Evolutionary conservation across 2,888 invertebrate species (phyloP).

Genomic region (Drosophila kambysellisi): DNA sequence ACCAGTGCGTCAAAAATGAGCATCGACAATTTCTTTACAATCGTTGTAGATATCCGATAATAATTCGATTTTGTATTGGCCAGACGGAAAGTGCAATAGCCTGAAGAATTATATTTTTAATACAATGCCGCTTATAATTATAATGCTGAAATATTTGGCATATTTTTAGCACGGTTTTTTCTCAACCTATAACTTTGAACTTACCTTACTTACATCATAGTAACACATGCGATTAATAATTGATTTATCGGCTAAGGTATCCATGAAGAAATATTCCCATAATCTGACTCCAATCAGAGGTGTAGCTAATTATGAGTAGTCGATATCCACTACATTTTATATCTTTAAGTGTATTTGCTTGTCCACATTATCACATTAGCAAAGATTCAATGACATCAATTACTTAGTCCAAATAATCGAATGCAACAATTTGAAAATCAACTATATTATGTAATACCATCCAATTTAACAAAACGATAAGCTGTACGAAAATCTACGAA

Average conservation of each 20-base stretch:
- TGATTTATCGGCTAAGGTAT: background rate
- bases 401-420: background rate
- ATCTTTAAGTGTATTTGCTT: background rate
- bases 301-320: background rate
- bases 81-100: background rate
- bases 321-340: background rate
- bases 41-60: background rate
- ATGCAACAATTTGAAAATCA: background rate
- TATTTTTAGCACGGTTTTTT: background rate
- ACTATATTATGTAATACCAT: background rate
- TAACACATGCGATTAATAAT: background rate
- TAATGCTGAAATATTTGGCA: background rate
- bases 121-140: too few relatives aligned
- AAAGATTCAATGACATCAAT: background rate
- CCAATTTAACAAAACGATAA: background rate
- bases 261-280: background rate
- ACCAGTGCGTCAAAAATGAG: too few relatives aligned
- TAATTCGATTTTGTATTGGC: background rate
- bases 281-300: background rate
- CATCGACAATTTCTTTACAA: too few relatives aligned
- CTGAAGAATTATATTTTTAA: background rate
- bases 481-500: background rate
- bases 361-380: background rate
- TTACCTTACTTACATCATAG: background rate
- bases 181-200: too few relatives aligned